These are phyloP conservation scores for Poicephalus meyeri DNA, from an alignment of 2,113 vertebrate species.

Conservation along the genomic window DNA sequence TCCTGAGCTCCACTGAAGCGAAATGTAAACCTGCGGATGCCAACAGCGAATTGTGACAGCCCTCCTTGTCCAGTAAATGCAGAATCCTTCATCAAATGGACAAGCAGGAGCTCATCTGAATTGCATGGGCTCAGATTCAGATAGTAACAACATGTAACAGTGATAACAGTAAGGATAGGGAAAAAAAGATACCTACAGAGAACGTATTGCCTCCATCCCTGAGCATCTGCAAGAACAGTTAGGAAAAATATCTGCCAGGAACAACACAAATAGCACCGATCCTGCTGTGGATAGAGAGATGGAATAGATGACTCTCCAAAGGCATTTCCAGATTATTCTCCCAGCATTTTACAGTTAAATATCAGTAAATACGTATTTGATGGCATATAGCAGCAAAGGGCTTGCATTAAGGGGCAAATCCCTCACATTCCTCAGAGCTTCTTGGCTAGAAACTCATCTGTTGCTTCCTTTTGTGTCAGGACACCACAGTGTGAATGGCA, in stretches of 20 bases:
- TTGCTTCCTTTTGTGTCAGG: fast-evolving
- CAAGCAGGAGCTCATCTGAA: background rate
- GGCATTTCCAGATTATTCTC: background rate
- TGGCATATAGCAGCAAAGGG: background rate
- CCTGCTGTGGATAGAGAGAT: background rate
- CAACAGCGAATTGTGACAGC: background rate
- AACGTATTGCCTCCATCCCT: background rate
- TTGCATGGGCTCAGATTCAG: background rate
- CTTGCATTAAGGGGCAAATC: background rate
- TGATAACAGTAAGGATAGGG: background rate
- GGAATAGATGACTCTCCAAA: background rate
- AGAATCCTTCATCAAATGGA: background rate
- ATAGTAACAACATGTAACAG: background rate
- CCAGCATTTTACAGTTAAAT: background rate
- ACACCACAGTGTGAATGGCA: background rate
- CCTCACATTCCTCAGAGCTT: background rate
- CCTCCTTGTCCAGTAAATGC: background rate
- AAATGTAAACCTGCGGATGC: background rate
- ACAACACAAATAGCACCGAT: background rate
- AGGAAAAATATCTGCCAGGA: background rate
- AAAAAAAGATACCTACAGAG: background rate
- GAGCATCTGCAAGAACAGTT: background rate
- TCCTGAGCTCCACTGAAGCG: background rate
- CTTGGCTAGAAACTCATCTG: background rate
- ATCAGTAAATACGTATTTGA: background rate